These are phyloP conservation scores for Spea multiplicata DNA, from an alignment of 2,113 vertebrate genomes.

Conservation along the genomic window DNA sequence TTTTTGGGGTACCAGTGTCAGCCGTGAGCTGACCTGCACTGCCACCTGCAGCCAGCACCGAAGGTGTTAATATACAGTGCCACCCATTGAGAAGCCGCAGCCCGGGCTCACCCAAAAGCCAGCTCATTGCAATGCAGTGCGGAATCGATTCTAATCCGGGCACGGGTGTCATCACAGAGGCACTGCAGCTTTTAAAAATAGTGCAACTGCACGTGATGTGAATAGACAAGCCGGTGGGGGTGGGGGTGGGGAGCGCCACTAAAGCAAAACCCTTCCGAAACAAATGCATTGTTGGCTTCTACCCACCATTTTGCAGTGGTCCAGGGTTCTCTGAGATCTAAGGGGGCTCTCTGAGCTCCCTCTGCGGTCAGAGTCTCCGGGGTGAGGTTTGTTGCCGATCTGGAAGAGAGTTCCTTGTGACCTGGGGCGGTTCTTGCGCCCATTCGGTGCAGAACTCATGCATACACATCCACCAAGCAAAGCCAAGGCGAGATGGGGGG, in stretches of 20 bases:
- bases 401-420: slow-evolving; percentile 85
- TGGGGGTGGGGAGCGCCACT: slow-evolving; percentile 54
- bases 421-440: slow-evolving; percentile 95
- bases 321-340: slow-evolving; percentile 81
- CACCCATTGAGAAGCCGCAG: background rate
- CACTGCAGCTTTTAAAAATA: slow-evolving; percentile 68
- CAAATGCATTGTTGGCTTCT: slow-evolving; percentile 20
- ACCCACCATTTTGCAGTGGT: slow-evolving; percentile 97
- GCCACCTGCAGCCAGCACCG: background rate
- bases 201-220: slow-evolving; percentile 68
- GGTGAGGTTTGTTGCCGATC: slow-evolving; percentile 79
- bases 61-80: background rate
- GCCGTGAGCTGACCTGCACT: background rate
- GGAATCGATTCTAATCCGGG: background rate
- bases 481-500: slow-evolving; percentile 57
- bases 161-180: slow-evolving; percentile 50
- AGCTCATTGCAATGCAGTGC: slow-evolving; percentile 37
- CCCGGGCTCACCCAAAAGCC: slow-evolving; percentile 10
- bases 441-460: slow-evolving; percentile 96
- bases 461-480: slow-evolving; percentile 85
- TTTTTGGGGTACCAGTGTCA: too few relatives aligned
- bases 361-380: slow-evolving; percentile 78
- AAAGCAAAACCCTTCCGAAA: slow-evolving; percentile 51
- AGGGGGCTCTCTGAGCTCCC: slow-evolving; percentile 83
- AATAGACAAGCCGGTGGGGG: slow-evolving; percentile 52